Evolutionary conservation across 2,113 vertebrate genomes (phyloP), one percentile per base, ranked within the genome.

Genomic region (Theropithecus gelada): DNA sequence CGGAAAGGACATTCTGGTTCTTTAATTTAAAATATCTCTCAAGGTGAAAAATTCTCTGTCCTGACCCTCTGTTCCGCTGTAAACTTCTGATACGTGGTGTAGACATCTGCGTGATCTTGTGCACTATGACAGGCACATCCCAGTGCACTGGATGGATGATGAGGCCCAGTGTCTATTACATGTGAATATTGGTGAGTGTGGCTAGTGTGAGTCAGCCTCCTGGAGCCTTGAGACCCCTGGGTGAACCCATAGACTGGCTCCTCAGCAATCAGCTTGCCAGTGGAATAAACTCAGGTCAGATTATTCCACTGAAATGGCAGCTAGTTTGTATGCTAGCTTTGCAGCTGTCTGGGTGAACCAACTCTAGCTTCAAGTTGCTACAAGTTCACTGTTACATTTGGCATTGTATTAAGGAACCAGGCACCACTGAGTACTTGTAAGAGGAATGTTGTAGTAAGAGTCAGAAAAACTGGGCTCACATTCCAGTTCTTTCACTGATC

Each of bases 21-120:
- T 78, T 59, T 95, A 84, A 79, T 96, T 85, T 68, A 78, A 82
- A 90, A 59, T 82, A 50, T 20, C 38, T 95, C 43, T 79, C 45
- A 55, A 81, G 18, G 23, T 75, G 76, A 92, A 93, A 79, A 88
- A 50, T 23, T 82, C 52, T 55, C 57, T 87, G 27, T 64, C 9
- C 30, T 20, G 30, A 45, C 45, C 81, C 72, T 40, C 30, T 94
- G 10, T 45, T 32, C 52, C 10, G 6, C 55, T 76, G 4, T 52
- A 81, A 76, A 93, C 68, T 72, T 76, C 20, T 55, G 30, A 43
- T 85, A 72, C 2, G 10, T 48, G 12, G 7, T 3, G 12, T 18
- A 40, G 70, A 43, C 45, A 38, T 50, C n/a, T 91, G 16, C 52
- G 25, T 80, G 61, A 57, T 57, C 17, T 66, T 52, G 35, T 27